Conservation (phyloP, 2,113 vertebrate genomes). For the Serranochromis macrocephalus region DNA sequence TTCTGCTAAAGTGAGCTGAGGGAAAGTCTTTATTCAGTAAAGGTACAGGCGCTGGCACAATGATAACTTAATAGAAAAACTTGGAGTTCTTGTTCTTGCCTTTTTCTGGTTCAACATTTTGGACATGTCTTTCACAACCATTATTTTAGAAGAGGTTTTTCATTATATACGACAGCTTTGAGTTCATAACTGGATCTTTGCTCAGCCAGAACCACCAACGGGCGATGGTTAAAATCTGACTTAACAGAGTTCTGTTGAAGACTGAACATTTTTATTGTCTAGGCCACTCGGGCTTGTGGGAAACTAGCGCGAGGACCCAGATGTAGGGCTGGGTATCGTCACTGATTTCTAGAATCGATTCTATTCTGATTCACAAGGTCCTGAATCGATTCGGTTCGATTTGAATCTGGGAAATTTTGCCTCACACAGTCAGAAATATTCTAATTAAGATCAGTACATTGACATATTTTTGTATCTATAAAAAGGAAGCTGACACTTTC, state of each 20-base stretch:
- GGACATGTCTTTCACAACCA: rapidly evolving
- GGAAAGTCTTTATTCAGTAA: background rate
- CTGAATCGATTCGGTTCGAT: rapidly evolving
- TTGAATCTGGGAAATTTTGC: too few relatives aligned
- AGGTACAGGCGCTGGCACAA: background rate
- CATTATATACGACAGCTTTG: background rate
- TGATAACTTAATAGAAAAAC: background rate
- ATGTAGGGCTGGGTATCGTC: too few relatives aligned
- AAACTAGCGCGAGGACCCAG: background rate
- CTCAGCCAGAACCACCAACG: background rate
- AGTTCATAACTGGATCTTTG: background rate
- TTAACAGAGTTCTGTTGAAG: background rate
- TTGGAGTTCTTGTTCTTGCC: background rate
- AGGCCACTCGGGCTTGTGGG: background rate
- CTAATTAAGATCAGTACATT: too few relatives aligned
- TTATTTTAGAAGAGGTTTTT: background rate
- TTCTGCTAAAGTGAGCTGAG: background rate
- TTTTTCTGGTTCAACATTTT: background rate
- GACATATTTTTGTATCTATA: too few relatives aligned
- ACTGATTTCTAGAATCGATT: too few relatives aligned
- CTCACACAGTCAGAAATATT: too few relatives aligned
- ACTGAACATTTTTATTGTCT: background rate
- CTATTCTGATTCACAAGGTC: too few relatives aligned
- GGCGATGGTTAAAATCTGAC: background rate
- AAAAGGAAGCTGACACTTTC: too few relatives aligned